Evolutionary conservation across 1,140 invertebrate species (phyloP).

Genomic region (Ostrea edulis): DNA sequence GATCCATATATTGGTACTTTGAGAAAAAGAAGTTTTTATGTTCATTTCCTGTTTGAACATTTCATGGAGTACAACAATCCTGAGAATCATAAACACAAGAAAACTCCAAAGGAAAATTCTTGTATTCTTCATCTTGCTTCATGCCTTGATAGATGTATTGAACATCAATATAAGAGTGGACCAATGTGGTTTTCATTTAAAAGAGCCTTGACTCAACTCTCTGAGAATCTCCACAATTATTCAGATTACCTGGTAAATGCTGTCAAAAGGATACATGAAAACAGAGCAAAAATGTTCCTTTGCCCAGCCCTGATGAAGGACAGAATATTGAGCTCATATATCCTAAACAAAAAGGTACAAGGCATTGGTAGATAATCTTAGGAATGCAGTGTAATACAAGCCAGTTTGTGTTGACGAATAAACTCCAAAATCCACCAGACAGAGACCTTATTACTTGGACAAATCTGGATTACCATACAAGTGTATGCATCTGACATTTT

Average conservation of each 20-base stretch:
- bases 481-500: constrained; percentile 33
- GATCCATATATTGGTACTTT: too few relatives aligned
- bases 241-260: constrained; percentile 37
- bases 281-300: constrained; percentile 12
- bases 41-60: too few relatives aligned
- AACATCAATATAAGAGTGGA: constrained; percentile 41
- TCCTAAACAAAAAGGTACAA: too few relatives aligned
- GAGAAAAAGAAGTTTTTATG: too few relatives aligned
- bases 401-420: too few relatives aligned
- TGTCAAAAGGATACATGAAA: not conserved
- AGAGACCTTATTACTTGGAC: too few relatives aligned
- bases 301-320: not conserved
- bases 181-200: constrained; percentile 43
- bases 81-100: constrained; percentile 10
- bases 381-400: too few relatives aligned
- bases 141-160: constrained; percentile 6
- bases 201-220: constrained; percentile 31
- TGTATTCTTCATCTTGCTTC: not conserved
- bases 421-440: too few relatives aligned
- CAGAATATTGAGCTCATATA: too few relatives aligned
- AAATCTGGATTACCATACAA: constrained; percentile 44
- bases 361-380: too few relatives aligned
- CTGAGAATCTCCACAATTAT: constrained; percentile 17
- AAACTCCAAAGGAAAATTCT: not conserved
- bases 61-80: not conserved